Percentiles rank a stretch among this genome's conserved stretches.
phyloP scores from a whole-genome alignment of 2,797 vertebrate species.

The Cyprinella venusta region DNA sequence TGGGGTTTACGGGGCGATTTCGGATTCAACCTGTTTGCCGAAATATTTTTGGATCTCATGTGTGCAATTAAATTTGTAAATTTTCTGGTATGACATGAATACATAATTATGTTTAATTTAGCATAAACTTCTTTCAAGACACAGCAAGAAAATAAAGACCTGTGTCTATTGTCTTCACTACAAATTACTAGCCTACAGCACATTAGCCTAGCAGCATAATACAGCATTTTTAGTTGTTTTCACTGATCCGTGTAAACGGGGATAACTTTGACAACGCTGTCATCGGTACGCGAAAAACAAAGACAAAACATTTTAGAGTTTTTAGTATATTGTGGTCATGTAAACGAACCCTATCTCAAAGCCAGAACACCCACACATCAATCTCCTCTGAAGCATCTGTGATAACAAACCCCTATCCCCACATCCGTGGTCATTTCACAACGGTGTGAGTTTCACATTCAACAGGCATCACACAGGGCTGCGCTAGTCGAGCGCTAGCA shows the following conservation, averaged over 20 bases:
- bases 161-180: not conserved
- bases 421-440: constrained; percentile 50
- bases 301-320: not conserved
- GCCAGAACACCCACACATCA: not conserved
- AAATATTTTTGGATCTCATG: not conserved
- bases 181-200: no score
- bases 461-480: constrained; percentile 39
- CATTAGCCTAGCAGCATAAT: no score
- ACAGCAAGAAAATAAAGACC: not conserved
- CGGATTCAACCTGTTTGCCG: no score
- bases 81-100: not conserved
- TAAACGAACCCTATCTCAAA: not conserved
- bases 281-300: not conserved
- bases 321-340: not conserved
- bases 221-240: not conserved
- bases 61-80: not conserved
- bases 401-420: constrained; percentile 37
- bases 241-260: not conserved
- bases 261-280: not conserved
- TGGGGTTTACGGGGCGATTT: no score
- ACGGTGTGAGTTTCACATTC: constrained; percentile 28
- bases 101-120: not conserved
- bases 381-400: constrained; percentile 32
- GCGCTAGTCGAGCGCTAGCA: not conserved
- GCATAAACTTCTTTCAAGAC: not conserved